Percentiles rank a stretch among this genome's conserved stretches.
phyloP scores from a whole-genome alignment of 2,888 invertebrate species.

The Bombylius discolor region DNA sequence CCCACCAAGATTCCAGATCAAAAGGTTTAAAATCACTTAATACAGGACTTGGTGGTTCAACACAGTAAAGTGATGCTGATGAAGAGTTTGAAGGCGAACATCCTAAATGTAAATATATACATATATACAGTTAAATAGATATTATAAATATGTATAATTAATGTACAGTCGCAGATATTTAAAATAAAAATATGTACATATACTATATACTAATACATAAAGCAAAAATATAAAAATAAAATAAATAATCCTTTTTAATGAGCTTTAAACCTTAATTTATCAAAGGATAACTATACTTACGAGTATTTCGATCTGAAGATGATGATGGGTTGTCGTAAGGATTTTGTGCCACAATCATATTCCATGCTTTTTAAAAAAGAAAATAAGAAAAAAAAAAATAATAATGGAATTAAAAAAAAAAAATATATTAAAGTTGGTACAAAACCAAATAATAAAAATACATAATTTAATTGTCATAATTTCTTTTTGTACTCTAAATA shows the following conservation, averaged over 20 bases:
- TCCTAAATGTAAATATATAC: too few species aligned
- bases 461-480: too few species aligned
- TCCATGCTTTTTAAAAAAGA: constrained; percentile 26
- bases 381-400: background rate
- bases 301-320: constrained; percentile 7
- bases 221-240: background rate
- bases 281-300: constrained; percentile 1
- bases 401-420: too few species aligned
- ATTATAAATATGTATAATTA: too few species aligned
- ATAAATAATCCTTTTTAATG: background rate
- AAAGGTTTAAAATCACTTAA: constrained; percentile 76
- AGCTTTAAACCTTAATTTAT: constrained; percentile 4
- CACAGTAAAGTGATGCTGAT: constrained; percentile 47
- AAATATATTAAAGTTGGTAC: too few species aligned
- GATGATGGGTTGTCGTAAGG: constrained; percentile 25
- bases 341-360: constrained; percentile 33
- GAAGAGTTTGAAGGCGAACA: constrained; percentile 22
- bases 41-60: constrained; percentile 56
- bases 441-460: too few species aligned
- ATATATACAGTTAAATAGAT: too few species aligned
- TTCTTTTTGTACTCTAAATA: too few species aligned
- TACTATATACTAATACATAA: too few species aligned
- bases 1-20: constrained; percentile 86
- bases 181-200: too few species aligned
- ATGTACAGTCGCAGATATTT: too few species aligned